Evolutionary conservation across 2,113 vertebrate species (phyloP), one percentile per base, ranked within the genome.

Genomic region (Alces alces): DNA sequence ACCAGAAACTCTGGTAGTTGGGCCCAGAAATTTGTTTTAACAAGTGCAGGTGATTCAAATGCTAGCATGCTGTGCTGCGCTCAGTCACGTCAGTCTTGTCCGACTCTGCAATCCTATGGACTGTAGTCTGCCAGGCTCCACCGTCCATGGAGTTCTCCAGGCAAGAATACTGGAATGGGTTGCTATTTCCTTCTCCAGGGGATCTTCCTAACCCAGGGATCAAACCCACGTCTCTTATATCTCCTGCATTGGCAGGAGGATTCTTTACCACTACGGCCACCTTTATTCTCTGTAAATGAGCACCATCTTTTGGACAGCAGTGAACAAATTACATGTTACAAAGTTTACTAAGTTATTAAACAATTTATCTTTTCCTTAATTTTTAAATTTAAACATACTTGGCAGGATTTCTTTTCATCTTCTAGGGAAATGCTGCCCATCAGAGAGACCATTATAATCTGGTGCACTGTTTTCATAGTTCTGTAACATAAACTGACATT

Each of bases 401-500:
- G 93, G 90, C 60, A 95, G 33, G 84, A 39, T 97, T 98, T 97
- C 76, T 97, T 97, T 96, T 97, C 57, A 86, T 96, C 33, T 96
- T 87, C 58, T 66, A 70, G 58, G 80, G 94, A 95, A 96, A 86
- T 64, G 88, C 83, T 95, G 50, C 39, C 84, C n/a, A 93, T 84
- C 47, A 70, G 86, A 92, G 60, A 89, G 60, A 92, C 33, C 60
- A 92, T 76, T 87, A 97, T 11, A 82, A 86, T 45, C 86, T 54
- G 86, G n/a, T 95, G 86, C 28, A 96, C 95, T 97, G 92, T 96
- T 98, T 98, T 96, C 98, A 98, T 12, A 96, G 98, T 98, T 98
- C 96, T 98, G 47, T 98, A 98, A 98, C 92, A 97, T 95, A 96
- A 82, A 87, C 98, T 97, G 98, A 9, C 89, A 98, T 97, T 98